phyloP scores from a whole-genome alignment of 1,140 invertebrate genomes.

The Drosophila aff. region DNA sequence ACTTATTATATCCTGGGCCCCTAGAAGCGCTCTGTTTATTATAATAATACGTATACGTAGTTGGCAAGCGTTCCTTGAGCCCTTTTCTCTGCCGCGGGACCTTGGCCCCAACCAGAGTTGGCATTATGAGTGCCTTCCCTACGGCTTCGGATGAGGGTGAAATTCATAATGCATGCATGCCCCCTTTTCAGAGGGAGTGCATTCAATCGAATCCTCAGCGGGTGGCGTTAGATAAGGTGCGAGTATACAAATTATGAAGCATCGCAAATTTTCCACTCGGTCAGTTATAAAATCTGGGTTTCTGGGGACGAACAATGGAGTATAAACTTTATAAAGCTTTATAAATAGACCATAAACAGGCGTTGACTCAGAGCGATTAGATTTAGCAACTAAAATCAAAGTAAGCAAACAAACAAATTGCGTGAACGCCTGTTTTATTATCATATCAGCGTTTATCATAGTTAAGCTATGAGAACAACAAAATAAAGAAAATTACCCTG shows the following conservation, averaged over 20 bases:
- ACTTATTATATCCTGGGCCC: constrained; percentile 18
- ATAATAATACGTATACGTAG: constrained; percentile 16
- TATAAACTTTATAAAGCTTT: neutral
- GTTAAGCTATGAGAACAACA: neutral
- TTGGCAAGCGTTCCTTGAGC: neutral
- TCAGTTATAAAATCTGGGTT: constrained; percentile 26
- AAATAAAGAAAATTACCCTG: no score
- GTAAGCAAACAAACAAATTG: constrained; percentile 31
- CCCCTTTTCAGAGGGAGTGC: constrained; percentile 14
- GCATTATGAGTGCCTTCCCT: constrained; percentile 2
- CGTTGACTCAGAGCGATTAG: constrained; percentile 36
- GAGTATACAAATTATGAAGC: constrained; percentile 13
- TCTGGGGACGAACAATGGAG: neutral
- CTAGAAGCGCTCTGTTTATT: constrained; percentile 15
- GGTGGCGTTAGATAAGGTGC: constrained; percentile 19
- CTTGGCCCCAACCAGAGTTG: constrained; percentile 7
- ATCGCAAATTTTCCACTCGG: constrained; percentile 56
- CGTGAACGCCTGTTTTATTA: neutral
- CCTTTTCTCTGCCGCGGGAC: neutral
- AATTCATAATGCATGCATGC: constrained; percentile 26
- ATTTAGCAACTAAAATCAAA: constrained; percentile 31
- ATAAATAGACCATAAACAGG: constrained; percentile 31
- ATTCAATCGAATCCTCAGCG: constrained; percentile 18
- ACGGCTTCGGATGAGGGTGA: neutral
- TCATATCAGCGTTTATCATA: neutral